Evolutionary conservation across 2,888 invertebrate species (phyloP), one percentile per base, ranked within the genome.

Genomic region (Dasysyrphus tricinctus): DNA sequence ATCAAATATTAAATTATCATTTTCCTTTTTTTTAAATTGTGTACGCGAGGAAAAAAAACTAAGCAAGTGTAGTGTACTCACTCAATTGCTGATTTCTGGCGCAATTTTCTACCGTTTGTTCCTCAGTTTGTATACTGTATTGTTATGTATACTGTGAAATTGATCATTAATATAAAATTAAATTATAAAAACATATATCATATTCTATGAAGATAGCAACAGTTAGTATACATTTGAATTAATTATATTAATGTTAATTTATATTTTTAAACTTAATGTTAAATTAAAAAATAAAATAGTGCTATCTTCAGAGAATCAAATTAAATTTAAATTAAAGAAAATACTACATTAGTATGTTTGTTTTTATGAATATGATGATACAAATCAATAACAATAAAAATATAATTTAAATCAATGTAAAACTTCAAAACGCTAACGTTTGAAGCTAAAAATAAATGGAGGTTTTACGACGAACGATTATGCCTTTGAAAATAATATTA

Each of bases 61-160:
- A 86, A 86, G 82, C 86, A 86, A 86, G 86, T 86, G 75, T 86
- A 79, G 86, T 82, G 82, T 86, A 86, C 86, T 86, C 86, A 86
- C 86, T 86, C 86, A 86, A 82, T 86, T 86, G 86, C 82, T 86
- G 86, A 82, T 82, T 86, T 86, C 86, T 78, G 82, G 78, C 86
- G 86, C 86, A 82, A 79, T 86, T 86, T 78, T 82, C 70, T 75
- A 82, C 82, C 78, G 78, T 86, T 86, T 86, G 86, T 82, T 86
- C 86, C 86, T 86, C 82, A 82, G 82, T 86, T 86, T 86, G 86
- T 86, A 86, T 86, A 86, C 86, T 86, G 86, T 86, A 86, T 86
- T 86, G 86, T 86, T 86, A 86, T 86, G 86, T 86, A 86, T 86
- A 86, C 86, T 86, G 86, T 86, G 86, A 86, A 86, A 86, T 82